These are phyloP conservation scores for Zaprionus tsacasi DNA, from an alignment of 1,140 invertebrate genomes.

Conservation along the genomic window DNA sequence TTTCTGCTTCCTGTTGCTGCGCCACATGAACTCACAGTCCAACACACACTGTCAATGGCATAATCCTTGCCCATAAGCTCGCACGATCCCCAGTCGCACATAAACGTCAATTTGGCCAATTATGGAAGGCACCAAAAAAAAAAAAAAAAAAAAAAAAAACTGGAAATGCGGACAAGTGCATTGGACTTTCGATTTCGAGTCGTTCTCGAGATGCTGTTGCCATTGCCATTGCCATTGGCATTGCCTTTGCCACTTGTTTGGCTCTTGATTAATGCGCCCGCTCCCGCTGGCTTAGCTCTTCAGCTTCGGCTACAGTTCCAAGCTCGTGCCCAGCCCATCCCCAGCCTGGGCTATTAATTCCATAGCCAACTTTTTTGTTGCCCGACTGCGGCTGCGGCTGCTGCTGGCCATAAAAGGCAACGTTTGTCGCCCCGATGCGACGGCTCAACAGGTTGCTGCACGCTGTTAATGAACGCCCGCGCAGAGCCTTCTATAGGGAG, in stretches of 20 bases:
- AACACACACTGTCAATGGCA: slow-evolving; percentile 61
- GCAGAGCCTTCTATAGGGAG: slow-evolving; percentile 29
- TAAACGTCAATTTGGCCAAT: slow-evolving; percentile 82
- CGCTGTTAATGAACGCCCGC: slow-evolving; percentile 78
- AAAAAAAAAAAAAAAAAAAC: slow-evolving; percentile 2
- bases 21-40: neutral
- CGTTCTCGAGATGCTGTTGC: slow-evolving; percentile 21
- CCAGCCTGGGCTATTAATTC: slow-evolving; percentile 52
- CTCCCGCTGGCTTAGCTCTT: slow-evolving; percentile 47
- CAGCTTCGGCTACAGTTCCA: slow-evolving; percentile 1
- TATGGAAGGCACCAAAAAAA: slow-evolving; percentile 51
- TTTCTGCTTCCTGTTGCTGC: slow-evolving; percentile 55
- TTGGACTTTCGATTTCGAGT: slow-evolving; percentile 73
- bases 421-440: slow-evolving; percentile 70
- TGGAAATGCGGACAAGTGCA: slow-evolving; percentile 60
- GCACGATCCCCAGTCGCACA: slow-evolving; percentile 54
- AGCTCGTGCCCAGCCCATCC: slow-evolving; percentile 48
- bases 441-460: slow-evolving; percentile 71
- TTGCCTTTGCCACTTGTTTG: slow-evolving; percentile 44
- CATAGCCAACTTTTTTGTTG: slow-evolving; percentile 33
- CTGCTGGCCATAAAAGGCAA: slow-evolving; percentile 67
- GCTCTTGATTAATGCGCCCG: slow-evolving; percentile 72
- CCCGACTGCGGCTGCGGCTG: slow-evolving; percentile 5
- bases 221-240: slow-evolving; percentile 32
- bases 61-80: slow-evolving; percentile 69